Evolutionary conservation across 2,888 invertebrate species (phyloP).

Genomic region (Andrena flavipes): DNA sequence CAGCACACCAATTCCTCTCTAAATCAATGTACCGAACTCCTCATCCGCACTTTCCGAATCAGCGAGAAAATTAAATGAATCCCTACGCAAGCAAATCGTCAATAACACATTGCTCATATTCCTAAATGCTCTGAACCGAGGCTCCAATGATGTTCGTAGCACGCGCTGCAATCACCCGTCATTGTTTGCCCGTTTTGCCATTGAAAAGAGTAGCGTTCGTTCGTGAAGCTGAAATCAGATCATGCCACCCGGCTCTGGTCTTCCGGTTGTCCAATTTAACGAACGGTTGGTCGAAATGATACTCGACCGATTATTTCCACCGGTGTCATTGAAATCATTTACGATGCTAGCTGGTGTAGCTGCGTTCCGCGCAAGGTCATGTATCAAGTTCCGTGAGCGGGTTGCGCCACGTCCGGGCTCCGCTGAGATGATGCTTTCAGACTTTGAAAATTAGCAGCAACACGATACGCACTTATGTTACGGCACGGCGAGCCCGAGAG

Average conservation of each 20-base stretch:
- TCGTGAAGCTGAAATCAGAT: slow-evolving; percentile 48
- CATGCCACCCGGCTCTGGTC: slow-evolving; percentile 47
- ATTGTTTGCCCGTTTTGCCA: slow-evolving; percentile 15
- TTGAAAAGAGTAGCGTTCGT: slow-evolving; percentile 23
- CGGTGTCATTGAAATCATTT: slow-evolving; percentile 76
- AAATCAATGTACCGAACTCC: too few species aligned
- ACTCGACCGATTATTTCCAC: slow-evolving; percentile 69
- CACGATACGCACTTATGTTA: slow-evolving; percentile 62
- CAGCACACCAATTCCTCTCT: too few species aligned
- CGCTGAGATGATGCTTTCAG: slow-evolving; percentile 65
- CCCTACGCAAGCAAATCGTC: too few species aligned
- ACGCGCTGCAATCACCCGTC: not conserved
- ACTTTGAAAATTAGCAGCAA: slow-evolving; percentile 74
- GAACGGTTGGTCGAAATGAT: slow-evolving; percentile 57
- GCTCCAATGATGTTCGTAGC: not conserved
- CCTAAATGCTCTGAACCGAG: too few species aligned
- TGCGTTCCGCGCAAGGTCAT: slow-evolving; percentile 78
- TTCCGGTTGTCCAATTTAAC: slow-evolving; percentile 69
- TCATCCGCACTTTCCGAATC: too few species aligned
- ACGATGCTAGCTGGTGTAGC: slow-evolving; percentile 58
- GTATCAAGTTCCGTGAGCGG: slow-evolving; percentile 81
- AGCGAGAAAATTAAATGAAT: too few species aligned
- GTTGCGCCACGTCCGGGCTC: slow-evolving; percentile 77
- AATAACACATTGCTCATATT: too few species aligned
- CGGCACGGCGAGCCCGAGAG: slow-evolving; percentile 46